A percentile compares a stretch with the other conserved stretches of the same genome.
These are phyloP conservation scores for Panthera tigris DNA, from an alignment of 2,113 vertebrate genomes.

Conservation along the genomic window DNA sequence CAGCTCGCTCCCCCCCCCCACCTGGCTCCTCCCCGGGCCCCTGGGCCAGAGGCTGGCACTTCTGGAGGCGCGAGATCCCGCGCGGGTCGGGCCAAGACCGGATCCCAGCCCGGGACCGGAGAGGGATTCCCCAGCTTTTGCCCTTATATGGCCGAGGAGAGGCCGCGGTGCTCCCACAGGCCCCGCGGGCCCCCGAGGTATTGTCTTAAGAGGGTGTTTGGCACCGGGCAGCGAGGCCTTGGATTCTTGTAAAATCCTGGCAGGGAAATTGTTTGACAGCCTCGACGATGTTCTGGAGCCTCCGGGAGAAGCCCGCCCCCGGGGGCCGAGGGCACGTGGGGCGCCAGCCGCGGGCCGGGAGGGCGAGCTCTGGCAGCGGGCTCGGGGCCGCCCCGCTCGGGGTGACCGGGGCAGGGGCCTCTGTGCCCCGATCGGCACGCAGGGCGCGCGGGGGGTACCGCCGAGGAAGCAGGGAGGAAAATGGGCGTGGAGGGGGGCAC, in stretches of 20 bases:
- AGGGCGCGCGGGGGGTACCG: fast-evolving
- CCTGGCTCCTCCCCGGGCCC: not conserved
- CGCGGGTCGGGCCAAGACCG: not conserved
- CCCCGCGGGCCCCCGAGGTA: not conserved
- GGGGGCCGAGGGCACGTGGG: not conserved
- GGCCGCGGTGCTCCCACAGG: fast-evolving
- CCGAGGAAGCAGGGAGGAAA: fast-evolving
- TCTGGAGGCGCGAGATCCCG: not conserved
- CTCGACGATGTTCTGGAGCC: constrained; percentile 73
- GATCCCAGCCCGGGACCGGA: not conserved
- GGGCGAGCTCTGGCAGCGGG: not conserved
- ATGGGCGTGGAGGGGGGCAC: fast-evolving
- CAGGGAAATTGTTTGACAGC: constrained; percentile 85
- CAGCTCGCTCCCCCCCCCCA: not conserved
- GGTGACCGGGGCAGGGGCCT: not conserved
- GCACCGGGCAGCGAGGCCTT: constrained; percentile 59
- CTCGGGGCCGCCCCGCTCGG: fast-evolving
- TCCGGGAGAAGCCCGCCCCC: not conserved
- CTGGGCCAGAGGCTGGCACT: fast-evolving
- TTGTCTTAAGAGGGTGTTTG: constrained; percentile 84
- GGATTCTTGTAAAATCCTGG: constrained; percentile 82
- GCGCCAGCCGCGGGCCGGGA: not conserved
- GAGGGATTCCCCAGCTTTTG: constrained; percentile 87
- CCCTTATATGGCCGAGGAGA: constrained; percentile 85
- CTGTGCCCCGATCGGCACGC: fast-evolving